These are phyloP conservation scores for Tachysurus vachellii DNA, from an alignment of 2,113 vertebrate species.

Conservation along the genomic window DNA sequence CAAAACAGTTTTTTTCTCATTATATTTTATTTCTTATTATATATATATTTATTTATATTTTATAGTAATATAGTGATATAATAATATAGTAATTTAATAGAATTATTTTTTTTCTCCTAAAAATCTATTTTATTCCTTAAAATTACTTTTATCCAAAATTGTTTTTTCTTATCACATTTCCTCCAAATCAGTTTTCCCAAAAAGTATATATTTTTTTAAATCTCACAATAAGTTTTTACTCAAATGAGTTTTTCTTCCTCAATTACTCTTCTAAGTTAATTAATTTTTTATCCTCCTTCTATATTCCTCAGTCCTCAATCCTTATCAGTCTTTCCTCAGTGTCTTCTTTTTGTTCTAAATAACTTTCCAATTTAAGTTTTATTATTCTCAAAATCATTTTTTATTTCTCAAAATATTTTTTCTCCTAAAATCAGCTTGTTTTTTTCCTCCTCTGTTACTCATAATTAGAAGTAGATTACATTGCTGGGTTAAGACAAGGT, in stretches of 20 bases:
- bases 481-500: neutral
- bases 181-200: neutral
- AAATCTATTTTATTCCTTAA: neutral
- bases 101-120: neutral
- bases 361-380: neutral
- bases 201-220: neutral
- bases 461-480: neutral
- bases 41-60: too few relatives aligned
- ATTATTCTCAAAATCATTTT: neutral
- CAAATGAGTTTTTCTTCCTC: too few relatives aligned
- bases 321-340: neutral
- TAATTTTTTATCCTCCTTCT: neutral
- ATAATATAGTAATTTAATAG: too few relatives aligned
- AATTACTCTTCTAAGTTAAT: neutral
- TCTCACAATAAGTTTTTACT: neutral
- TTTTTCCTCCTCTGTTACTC: neutral
- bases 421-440: too few relatives aligned
- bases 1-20: neutral
- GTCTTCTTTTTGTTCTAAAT: neutral
- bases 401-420: neutral
- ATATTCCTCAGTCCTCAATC: neutral
- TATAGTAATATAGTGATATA: too few relatives aligned
- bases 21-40: too few relatives aligned
- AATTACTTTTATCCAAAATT: too few relatives aligned
- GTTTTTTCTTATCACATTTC: neutral